Percentiles rank a stretch among this genome's conserved stretches.
These are phyloP conservation scores for Cremastobaeus sp. DNA, from an alignment of 2,888 invertebrate species.

Conservation along the genomic window DNA sequence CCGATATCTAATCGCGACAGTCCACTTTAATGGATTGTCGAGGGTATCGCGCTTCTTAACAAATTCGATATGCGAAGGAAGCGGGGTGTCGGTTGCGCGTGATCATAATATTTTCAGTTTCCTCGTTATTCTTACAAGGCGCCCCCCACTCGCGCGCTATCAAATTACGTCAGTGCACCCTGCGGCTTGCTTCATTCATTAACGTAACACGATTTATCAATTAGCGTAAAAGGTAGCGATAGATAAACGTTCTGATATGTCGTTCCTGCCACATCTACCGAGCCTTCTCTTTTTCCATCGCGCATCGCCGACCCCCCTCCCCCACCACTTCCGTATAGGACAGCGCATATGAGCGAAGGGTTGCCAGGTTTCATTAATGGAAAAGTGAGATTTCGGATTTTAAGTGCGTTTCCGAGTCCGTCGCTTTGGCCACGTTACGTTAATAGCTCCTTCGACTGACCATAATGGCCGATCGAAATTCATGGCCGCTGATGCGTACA, in stretches of 20 bases:
- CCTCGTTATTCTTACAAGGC: conserved; percentile 65
- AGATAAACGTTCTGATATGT: conserved; percentile 77
- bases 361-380: conserved; percentile 74
- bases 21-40: conserved; percentile 48
- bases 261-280: conserved; percentile 62
- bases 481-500: conserved; percentile 58
- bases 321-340: conserved; percentile 59
- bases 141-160: conserved; percentile 45
- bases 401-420: conserved; percentile 74
- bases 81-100: conserved; percentile 11
- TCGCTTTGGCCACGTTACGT: conserved; percentile 59
- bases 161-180: conserved; percentile 50
- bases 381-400: conserved; percentile 75
- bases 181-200: conserved; percentile 75
- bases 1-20: conserved; percentile 51
- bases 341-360: conserved; percentile 68
- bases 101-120: conserved; percentile 72
- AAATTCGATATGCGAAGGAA: conserved; percentile 24
- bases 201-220: conserved; percentile 79
- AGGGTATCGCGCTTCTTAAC: conserved; percentile 32
- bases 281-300: conserved; percentile 56
- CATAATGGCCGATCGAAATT: conserved; percentile 65
- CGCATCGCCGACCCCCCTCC: conserved; percentile 20
- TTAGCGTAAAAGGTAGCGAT: conserved; percentile 78
- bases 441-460: conserved; percentile 65